These are phyloP conservation scores for Pocillopora grandis DNA, from an alignment of 92 coral and sea anemone species.

Conservation along the genomic window DNA sequence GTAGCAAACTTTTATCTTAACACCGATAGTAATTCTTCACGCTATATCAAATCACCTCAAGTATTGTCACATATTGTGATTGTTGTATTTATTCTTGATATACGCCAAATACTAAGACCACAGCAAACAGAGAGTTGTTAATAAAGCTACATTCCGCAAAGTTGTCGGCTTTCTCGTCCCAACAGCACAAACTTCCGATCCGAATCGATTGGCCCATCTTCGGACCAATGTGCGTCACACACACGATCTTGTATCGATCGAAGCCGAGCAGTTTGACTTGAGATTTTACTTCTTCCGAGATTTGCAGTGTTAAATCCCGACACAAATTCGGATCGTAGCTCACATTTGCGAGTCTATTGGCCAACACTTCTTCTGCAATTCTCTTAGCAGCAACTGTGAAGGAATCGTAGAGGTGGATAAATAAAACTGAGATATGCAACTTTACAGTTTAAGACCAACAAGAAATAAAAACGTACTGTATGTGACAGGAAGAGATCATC, in stretches of 20 bases:
- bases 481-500: no score
- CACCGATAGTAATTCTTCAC: no score
- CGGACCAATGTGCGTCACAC: conserved; percentile 66
- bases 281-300: conserved; percentile 57
- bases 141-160: conserved; percentile 54
- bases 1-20: no score
- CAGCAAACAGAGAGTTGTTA: conserved; percentile 62
- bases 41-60: no score
- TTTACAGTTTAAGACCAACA: not conserved
- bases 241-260: conserved; percentile 79
- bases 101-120: conserved; percentile 55
- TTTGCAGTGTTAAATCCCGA: conserved; percentile 61
- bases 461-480: not conserved
- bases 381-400: conserved; percentile 41
- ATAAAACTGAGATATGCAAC: not conserved
- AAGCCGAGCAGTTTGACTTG: conserved; percentile 67
- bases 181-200: conserved; percentile 68
- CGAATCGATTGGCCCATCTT: conserved; percentile 51
- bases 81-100: conserved; percentile 49
- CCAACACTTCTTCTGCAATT: conserved; percentile 41
- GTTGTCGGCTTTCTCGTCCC: conserved; percentile 59
- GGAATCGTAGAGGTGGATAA: not conserved
- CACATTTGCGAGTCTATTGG: conserved; percentile 29
- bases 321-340: conserved; percentile 65
- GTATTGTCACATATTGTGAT: no score